phyloP scores from a whole-genome alignment of 2,888 invertebrate species.

The Melipona bicolor region DNA sequence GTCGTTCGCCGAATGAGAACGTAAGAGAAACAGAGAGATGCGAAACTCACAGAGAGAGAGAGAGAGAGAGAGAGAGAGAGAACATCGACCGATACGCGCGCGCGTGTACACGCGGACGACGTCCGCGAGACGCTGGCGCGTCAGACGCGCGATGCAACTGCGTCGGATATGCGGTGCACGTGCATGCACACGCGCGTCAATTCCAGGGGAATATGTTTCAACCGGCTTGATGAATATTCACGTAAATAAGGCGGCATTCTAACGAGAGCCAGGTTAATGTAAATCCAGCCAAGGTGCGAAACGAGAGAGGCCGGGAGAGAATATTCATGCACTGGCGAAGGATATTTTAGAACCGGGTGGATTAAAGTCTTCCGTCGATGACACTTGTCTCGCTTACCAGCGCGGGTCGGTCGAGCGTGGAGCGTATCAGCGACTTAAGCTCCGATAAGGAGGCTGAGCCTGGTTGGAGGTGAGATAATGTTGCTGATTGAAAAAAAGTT shows the following conservation, averaged over 20 bases:
- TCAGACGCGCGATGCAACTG: conserved; percentile 27
- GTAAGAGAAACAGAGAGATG: conserved; percentile 17
- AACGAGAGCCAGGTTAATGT: conserved; percentile 65
- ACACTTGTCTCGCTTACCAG: not conserved
- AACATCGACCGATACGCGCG: not conserved
- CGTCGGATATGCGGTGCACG: conserved; percentile 46
- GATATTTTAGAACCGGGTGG: not conserved
- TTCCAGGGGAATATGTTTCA: conserved; percentile 60
- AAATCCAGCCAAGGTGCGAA: conserved; percentile 52
- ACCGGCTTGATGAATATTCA: conserved; percentile 66
- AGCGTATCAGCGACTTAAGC: too few relatives aligned
- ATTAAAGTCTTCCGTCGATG: not conserved
- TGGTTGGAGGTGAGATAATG: too few relatives aligned
- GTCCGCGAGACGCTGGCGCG: conserved; percentile 44
- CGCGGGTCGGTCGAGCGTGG: too few relatives aligned
- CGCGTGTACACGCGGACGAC: not conserved
- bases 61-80: not conserved
- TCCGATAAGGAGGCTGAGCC: too few relatives aligned
- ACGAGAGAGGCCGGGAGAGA: conserved; percentile 20
- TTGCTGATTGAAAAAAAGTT: too few relatives aligned
- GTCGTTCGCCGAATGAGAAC: not conserved
- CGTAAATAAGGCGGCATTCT: conserved; percentile 66
- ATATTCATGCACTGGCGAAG: conserved; percentile 29
- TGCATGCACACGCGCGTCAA: conserved; percentile 39
- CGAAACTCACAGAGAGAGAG: too few relatives aligned